Evolutionary conservation across 2,888 invertebrate species (phyloP).

Genomic region (Mythimna impura): DNA sequence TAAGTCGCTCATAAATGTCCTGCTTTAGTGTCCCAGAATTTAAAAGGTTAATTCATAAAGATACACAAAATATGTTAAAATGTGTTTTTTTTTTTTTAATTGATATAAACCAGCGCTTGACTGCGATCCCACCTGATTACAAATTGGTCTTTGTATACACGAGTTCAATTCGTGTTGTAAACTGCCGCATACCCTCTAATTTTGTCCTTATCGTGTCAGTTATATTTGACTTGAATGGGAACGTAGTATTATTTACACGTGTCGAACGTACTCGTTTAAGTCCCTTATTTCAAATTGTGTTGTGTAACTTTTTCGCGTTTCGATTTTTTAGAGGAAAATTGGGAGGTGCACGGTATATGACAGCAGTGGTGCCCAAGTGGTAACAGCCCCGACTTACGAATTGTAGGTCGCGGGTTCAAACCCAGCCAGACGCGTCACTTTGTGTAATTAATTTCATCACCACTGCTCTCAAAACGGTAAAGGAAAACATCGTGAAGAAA

Average conservation of each 20-base stretch:
- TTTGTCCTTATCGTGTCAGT: conserved; percentile 10
- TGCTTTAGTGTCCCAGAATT: not conserved
- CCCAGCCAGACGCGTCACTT: too few relatives aligned
- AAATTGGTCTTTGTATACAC: conserved; percentile 19
- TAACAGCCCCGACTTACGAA: too few relatives aligned
- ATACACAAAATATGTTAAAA: not conserved
- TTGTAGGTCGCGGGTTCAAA: too few relatives aligned
- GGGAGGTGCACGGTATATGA: not conserved
- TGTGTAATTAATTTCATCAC: too few relatives aligned
- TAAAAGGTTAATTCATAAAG: not conserved
- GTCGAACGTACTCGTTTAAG: too few relatives aligned
- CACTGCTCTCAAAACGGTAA: too few relatives aligned
- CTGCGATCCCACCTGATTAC: too few relatives aligned
- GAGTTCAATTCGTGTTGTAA: not conserved
- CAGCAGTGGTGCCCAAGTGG: too few relatives aligned
- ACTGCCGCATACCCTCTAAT: conserved; percentile 4
- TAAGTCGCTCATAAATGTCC: not conserved
- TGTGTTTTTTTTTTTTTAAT: too few relatives aligned
- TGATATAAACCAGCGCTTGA: too few relatives aligned
- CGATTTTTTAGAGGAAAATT: not conserved
- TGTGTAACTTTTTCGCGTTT: conserved; percentile 10
- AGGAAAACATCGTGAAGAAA: too few relatives aligned
- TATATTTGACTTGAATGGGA: conserved; percentile 15
- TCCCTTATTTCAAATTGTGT: not conserved
- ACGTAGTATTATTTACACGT: conserved; percentile 11